Evolutionary conservation across 1,140 invertebrate species (phyloP), one percentile per base, ranked within the genome.

Genomic region (Drosophila gunungcola): DNA sequence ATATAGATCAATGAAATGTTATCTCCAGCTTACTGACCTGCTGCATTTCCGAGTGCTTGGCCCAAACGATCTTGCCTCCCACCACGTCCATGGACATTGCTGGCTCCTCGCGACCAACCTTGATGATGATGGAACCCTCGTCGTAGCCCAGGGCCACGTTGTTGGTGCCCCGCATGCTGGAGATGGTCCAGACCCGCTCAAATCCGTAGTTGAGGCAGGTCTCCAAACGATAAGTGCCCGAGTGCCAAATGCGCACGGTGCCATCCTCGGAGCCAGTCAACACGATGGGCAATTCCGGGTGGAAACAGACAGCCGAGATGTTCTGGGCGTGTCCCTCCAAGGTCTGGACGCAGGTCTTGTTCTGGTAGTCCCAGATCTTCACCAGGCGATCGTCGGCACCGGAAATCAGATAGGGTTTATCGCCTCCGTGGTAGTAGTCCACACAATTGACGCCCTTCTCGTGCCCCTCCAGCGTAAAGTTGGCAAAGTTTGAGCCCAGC

Each of bases 361-460:
- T 99, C 92, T 99, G 97, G 92, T 99, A 99, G 92, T 99, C 99
- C 99, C 99, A 99, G 75, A 99, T 99, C 93, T 99, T 99, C 0
- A 99, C 98, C 1, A 98, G 94, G 45, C 97, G 95, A 92, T 99
- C 99, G 93, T 99, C 99, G 48, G 98, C 98, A 13, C 99, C 99
- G 57, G 99, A 99, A 88, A 99, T 99, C 21, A 99, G 94, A 92
- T 99, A 99, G 0, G 99, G 99, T 89, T 99, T 99, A 90, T 99
- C 99, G n/a, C 98, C 98, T n/a, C 98, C 98, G 91, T 99, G 97
- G 92, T 99, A 99, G 92, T 99, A 99, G 93, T 99, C 98, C 0
- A 99, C 97, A 93, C 98, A 99, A 92, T 99, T 99, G 0, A 99
- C 98, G 45, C 99, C 99, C 92, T 99, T 99, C 78, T 99, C 98